Conservation (phyloP, 2,113 vertebrate genomes). For the Oophaga pumilio region DNA sequence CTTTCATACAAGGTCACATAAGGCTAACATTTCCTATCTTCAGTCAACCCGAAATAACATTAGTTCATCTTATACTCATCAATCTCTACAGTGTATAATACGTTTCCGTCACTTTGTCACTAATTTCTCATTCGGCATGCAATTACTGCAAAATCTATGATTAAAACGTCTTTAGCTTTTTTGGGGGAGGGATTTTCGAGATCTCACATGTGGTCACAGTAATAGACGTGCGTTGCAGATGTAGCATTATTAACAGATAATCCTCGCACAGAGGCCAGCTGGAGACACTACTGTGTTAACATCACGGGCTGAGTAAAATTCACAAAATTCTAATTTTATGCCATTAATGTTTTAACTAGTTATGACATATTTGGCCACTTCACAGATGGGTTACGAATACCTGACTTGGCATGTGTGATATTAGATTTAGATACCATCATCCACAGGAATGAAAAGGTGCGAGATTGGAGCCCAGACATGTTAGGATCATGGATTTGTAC, state of each 20-base stretch:
- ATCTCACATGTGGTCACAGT: constrained; percentile 21
- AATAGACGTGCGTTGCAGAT: constrained; percentile 28
- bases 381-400: neutral
- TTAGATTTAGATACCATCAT: neutral
- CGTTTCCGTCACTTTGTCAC: constrained; percentile 36
- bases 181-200: constrained; percentile 19
- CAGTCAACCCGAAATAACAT: neutral
- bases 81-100: neutral
- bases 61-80: constrained; percentile 22
- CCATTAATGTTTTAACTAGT: constrained; percentile 19
- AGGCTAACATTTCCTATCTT: neutral
- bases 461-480: neutral
- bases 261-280: constrained; percentile 27
- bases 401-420: constrained; percentile 7
- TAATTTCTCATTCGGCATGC: constrained; percentile 21
- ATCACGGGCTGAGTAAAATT: neutral
- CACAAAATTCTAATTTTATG: neutral
- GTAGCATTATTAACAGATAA: constrained; percentile 40
- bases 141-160: constrained; percentile 2
- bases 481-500: neutral
- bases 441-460: neutral
- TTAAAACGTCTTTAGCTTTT: constrained; percentile 21
- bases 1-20: neutral
- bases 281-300: constrained; percentile 7
- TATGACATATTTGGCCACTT: neutral